phyloP scores from a whole-genome alignment of 2,113 vertebrate genomes.

The Ageneiosus marmoratus region DNA sequence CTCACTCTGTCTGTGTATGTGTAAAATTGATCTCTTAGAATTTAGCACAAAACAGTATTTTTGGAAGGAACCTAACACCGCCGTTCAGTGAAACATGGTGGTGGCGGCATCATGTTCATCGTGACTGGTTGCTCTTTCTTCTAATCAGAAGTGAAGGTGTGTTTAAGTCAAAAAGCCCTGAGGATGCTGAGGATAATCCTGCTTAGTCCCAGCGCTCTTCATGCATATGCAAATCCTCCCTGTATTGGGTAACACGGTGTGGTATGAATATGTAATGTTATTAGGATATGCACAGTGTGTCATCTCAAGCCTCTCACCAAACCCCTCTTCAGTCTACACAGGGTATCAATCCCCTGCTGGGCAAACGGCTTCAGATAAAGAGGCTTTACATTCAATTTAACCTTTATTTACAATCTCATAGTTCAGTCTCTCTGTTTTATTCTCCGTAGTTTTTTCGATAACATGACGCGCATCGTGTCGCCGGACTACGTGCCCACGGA shows the following conservation, averaged over 20 bases:
- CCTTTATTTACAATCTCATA: neutral
- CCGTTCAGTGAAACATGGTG: neutral
- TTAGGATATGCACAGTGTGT: constrained; percentile 23
- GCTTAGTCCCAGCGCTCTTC: constrained; percentile 14
- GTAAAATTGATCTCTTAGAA: too few species aligned
- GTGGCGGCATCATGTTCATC: neutral
- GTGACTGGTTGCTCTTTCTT: neutral
- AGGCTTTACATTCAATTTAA: neutral
- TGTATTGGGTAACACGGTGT: neutral
- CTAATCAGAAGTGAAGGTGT: accelerated
- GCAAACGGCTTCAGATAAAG: neutral
- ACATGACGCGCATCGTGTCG: constrained; percentile 68
- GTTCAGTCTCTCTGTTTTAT: neutral
- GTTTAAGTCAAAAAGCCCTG: neutral
- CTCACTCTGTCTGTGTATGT: too few species aligned
- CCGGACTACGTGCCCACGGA: constrained; percentile 72
- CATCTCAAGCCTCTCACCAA: constrained; percentile 11
- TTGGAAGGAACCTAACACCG: neutral
- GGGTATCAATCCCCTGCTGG: neutral
- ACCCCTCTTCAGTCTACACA: neutral
- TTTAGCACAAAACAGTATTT: neutral
- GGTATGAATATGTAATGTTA: constrained; percentile 37
- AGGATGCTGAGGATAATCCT: constrained; percentile 30
- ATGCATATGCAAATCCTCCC: constrained; percentile 20
- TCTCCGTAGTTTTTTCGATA: constrained; percentile 69